Conservation (phyloP, 2,888 invertebrate species). For the Monopis laevigella region DNA sequence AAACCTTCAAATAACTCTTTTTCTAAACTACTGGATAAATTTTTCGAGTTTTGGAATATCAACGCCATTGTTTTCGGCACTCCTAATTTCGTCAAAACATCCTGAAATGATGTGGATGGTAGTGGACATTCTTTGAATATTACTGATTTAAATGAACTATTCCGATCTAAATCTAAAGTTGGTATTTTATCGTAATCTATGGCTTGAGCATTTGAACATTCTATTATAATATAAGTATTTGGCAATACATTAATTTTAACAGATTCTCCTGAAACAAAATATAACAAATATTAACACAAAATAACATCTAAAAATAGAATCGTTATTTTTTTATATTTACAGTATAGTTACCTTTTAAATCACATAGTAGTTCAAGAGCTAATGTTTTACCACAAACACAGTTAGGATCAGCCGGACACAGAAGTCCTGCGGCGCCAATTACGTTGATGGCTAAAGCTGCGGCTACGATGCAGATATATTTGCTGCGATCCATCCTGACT, state of each 20-base stretch:
- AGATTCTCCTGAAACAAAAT: constrained; percentile 42
- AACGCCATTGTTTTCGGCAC: constrained; percentile 60
- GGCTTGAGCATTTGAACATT: constrained; percentile 47
- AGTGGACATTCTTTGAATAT: constrained; percentile 64
- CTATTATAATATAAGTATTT: constrained; percentile 48
- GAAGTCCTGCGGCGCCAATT: constrained; percentile 42
- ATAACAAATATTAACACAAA: too few relatives aligned
- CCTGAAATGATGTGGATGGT: constrained; percentile 56
- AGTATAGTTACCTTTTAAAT: constrained; percentile 46
- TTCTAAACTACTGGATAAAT: constrained; percentile 63
- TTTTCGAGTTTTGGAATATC: constrained; percentile 62
- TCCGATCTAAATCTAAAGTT: constrained; percentile 45
- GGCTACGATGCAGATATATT: constrained; percentile 38
- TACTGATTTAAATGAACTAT: constrained; percentile 50
- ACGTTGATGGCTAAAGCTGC: constrained; percentile 43
- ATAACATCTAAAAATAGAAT: too few relatives aligned
- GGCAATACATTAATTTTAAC: constrained; percentile 53
- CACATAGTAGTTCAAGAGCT: constrained; percentile 56
- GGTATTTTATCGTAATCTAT: constrained; percentile 55
- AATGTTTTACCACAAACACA: constrained; percentile 58
- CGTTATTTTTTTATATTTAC: background rate
- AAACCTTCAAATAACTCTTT: constrained; percentile 69
- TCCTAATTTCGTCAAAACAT: constrained; percentile 53
- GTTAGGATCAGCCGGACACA: constrained; percentile 55
- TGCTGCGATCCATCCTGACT: constrained; percentile 31